A percentile compares a stretch with the other conserved stretches of the same genome.
Conservation (phyloP, 2,113 vertebrate genomes). For the Climacteris rufus region DNA sequence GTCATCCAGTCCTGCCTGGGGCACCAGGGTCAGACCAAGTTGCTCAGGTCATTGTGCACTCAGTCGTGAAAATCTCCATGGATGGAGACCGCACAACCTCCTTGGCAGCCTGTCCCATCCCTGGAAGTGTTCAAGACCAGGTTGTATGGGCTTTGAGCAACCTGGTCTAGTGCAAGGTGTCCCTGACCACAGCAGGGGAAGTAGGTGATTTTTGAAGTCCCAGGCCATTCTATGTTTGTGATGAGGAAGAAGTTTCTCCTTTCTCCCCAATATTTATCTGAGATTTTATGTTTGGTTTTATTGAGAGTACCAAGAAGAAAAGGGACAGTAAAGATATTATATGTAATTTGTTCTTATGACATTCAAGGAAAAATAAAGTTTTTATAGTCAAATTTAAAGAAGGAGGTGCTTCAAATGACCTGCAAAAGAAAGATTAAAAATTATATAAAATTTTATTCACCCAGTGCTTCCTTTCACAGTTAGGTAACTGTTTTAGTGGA, state of each 20-base stretch:
- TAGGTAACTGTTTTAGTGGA: neutral
- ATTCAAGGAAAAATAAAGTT: neutral
- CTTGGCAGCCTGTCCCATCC: neutral
- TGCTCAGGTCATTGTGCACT: neutral
- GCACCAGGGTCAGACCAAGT: neutral
- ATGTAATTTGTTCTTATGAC: neutral
- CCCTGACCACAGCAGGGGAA: neutral
- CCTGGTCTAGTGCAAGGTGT: neutral
- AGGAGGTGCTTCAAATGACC: neutral
- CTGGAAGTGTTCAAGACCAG: neutral
- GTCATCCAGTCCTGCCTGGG: neutral
- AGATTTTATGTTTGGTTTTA: neutral
- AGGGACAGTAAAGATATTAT: neutral
- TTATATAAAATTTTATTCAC: neutral
- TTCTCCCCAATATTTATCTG: neutral
- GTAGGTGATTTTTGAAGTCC: neutral
- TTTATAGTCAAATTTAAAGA: neutral
- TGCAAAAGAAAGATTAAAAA: neutral
- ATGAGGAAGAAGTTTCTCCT: neutral
- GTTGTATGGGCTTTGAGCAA: neutral
- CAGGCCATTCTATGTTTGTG: neutral
- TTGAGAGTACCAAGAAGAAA: neutral
- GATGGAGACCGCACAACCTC: neutral
- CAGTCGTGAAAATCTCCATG: neutral
- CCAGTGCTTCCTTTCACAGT: neutral